A percentile compares a stretch with the other conserved stretches of the same genome.
Conservation (phyloP, 2,888 invertebrate genomes). For the Acleris laterana region DNA sequence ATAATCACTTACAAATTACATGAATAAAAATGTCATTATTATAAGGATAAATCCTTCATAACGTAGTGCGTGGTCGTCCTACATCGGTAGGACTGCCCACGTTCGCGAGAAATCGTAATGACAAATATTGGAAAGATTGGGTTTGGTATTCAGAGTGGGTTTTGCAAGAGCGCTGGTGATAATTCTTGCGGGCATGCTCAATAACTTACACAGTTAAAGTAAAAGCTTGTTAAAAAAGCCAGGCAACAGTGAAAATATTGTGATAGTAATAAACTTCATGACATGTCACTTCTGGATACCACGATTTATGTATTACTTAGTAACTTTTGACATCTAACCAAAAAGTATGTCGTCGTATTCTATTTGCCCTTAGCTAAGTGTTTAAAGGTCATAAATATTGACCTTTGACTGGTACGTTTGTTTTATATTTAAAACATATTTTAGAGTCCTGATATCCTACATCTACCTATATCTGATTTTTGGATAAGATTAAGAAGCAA, state of each 20-base stretch:
- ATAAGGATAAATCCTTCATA: slow-evolving; percentile 12
- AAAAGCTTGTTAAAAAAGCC: background rate
- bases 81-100: slow-evolving; percentile 24
- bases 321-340: too few species aligned
- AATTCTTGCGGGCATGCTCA: slow-evolving; percentile 4
- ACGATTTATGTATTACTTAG: too few species aligned
- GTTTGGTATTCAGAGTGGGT: slow-evolving; percentile 35
- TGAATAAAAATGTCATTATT: slow-evolving; percentile 1
- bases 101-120: slow-evolving; percentile 37
- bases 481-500: too few species aligned
- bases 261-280: too few species aligned
- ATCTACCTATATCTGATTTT: too few species aligned
- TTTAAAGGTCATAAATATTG: too few species aligned
- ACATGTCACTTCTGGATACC: too few species aligned
- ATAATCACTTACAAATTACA: background rate
- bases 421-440: too few species aligned
- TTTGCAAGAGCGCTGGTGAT: slow-evolving; percentile 21
- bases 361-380: too few species aligned
- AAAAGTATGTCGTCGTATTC: too few species aligned
- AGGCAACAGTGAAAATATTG: background rate
- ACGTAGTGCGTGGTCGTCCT: slow-evolving; percentile 11
- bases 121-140: slow-evolving; percentile 42
- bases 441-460: too few species aligned
- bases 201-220: background rate
- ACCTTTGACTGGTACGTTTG: too few species aligned